These are phyloP conservation scores for Dufourea novaeangliae DNA, from an alignment of 1,140 invertebrate species.

Conservation along the genomic window DNA sequence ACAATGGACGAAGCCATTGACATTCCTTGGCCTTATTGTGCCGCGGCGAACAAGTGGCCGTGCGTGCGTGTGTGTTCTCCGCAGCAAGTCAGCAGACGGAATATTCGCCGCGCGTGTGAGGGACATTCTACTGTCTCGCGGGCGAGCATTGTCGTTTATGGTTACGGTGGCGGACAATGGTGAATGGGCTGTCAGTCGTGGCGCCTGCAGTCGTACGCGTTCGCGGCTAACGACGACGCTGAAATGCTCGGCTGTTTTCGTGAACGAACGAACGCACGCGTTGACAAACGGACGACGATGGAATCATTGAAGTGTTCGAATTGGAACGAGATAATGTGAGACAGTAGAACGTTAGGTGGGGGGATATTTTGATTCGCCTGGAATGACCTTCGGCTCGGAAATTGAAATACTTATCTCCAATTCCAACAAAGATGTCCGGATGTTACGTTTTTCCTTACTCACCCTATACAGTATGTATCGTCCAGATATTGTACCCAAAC, in stretches of 20 bases:
- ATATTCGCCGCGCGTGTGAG: neutral
- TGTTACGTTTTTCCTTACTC: too few relatives aligned
- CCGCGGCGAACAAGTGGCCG: conserved; percentile 33
- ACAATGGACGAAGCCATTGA: conserved; percentile 45
- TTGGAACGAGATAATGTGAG: too few relatives aligned
- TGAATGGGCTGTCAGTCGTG: conserved; percentile 22
- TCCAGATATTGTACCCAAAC: too few relatives aligned
- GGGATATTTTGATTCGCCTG: too few relatives aligned
- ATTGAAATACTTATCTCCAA: too few relatives aligned
- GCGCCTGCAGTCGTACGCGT: neutral
- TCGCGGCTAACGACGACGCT: conserved; percentile 6
- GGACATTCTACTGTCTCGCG: too few relatives aligned
- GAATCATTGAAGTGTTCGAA: neutral
- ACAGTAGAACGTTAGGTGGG: too few relatives aligned
- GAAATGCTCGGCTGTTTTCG: neutral
- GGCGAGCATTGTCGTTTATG: too few relatives aligned
- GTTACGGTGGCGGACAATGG: conserved; percentile 18
- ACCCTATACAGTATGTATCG: too few relatives aligned
- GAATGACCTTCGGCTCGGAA: too few relatives aligned
- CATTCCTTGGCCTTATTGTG: conserved; percentile 51
- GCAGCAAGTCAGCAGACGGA: conserved; percentile 20
- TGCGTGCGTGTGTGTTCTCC: conserved; percentile 7
- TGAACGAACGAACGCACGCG: neutral
- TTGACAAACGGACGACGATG: neutral
- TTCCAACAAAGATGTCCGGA: too few relatives aligned